A percentile compares a stretch with the other conserved stretches of the same genome.
These are phyloP conservation scores for Polyploca ridens DNA, from an alignment of 2,888 invertebrate genomes.

Conservation along the genomic window DNA sequence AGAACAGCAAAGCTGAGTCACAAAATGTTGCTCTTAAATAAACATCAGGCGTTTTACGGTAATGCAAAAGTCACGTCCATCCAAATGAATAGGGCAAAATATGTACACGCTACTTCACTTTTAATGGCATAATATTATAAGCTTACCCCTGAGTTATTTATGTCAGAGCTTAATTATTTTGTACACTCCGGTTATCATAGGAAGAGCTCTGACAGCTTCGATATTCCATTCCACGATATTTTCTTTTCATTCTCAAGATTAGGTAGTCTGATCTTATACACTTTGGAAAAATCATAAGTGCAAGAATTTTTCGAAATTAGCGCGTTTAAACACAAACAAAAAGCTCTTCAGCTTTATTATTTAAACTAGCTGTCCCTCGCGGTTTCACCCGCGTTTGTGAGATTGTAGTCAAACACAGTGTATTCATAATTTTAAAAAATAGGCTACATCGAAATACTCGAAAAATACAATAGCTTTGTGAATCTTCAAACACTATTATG, in stretches of 20 bases:
- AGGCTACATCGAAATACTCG: neutral
- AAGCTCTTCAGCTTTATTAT: too few species aligned
- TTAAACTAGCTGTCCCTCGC: too few species aligned
- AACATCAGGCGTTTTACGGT: neutral
- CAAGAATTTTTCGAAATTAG: too few species aligned
- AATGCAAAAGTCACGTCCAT: constrained; percentile 2
- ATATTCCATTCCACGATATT: too few species aligned
- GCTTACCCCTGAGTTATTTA: neutral
- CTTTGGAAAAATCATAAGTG: too few species aligned
- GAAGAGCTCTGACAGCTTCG: too few species aligned
- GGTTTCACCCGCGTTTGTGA: too few species aligned
- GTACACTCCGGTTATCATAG: too few species aligned
- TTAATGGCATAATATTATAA: neutral
- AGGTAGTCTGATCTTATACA: too few species aligned
- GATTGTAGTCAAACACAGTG: too few species aligned
- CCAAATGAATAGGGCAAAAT: neutral
- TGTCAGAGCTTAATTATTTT: neutral
- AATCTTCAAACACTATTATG: constrained; percentile 4
- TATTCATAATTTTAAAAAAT: neutral
- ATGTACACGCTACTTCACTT: neutral
- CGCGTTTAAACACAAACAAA: too few species aligned
- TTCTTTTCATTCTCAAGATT: too few species aligned
- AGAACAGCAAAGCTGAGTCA: neutral
- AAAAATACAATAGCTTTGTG: constrained; percentile 5
- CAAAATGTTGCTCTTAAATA: neutral